These are phyloP conservation scores for Suillia variegata DNA, from an alignment of 2,888 invertebrate species.

Conservation along the genomic window DNA sequence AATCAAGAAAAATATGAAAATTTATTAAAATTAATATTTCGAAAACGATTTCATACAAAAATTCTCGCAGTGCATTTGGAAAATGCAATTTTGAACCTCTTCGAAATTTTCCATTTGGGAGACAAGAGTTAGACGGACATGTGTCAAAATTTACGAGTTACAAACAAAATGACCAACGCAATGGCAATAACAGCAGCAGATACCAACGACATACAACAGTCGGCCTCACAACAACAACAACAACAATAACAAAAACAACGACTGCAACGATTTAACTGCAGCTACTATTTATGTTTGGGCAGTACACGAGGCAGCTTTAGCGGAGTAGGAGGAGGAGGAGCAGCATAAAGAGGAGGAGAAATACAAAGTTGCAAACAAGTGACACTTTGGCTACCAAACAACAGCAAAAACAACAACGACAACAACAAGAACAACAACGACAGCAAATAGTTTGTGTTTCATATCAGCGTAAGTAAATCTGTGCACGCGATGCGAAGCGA, in stretches of 20 bases:
- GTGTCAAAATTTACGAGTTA: conserved; percentile 21
- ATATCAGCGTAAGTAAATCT: background rate
- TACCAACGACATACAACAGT: too few relatives aligned
- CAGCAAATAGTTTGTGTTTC: background rate
- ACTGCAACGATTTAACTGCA: background rate
- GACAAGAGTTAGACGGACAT: background rate
- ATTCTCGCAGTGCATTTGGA: too few relatives aligned
- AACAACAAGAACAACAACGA: background rate
- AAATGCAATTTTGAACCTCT: background rate
- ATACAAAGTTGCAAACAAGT: conserved; percentile 18
- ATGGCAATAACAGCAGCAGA: too few relatives aligned
- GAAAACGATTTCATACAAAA: too few relatives aligned
- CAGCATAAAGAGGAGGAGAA: background rate
- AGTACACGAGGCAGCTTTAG: too few relatives aligned
- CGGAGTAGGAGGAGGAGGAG: background rate
- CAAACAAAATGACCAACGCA: conserved; percentile 14
- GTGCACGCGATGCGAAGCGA: background rate
- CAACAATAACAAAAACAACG: too few relatives aligned
- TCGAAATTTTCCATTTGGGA: background rate
- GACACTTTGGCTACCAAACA: conserved; percentile 19
- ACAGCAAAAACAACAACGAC: too few relatives aligned
- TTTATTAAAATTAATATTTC: too few relatives aligned
- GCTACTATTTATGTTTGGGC: background rate
- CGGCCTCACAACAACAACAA: too few relatives aligned
- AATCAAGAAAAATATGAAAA: too few relatives aligned